Base-by-base conservation (phyloP, 2,113 vertebrate genomes). In the Eidolon helvum region DNA sequence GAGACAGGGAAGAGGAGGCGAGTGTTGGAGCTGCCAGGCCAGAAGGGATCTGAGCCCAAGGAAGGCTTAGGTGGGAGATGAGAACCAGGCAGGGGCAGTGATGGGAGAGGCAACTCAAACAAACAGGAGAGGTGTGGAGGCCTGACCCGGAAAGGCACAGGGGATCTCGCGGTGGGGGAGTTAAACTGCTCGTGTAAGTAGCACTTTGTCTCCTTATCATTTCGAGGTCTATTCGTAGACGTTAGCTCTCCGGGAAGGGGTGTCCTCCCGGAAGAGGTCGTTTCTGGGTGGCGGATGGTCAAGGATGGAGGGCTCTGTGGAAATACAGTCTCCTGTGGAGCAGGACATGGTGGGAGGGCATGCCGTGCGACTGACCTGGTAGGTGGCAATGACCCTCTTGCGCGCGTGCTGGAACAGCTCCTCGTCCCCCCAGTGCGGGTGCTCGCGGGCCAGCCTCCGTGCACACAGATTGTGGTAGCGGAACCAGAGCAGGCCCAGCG, bases 401-500 rank as follows among this genome's bases (percentile, higher is more conserved):
- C 99, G 99, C 59, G 99, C 92, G 2, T 99, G 99, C 97, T 99
- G 99, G 98, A 99, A 99, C 94, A 99, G 97, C 90, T 99, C 98
- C 97, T 99, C 99, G 55, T 99, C 99, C 0, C 99, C 98, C 99
- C 99, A 99, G 53, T 21, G 53, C 4, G 99, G 98, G 80, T 99
- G 97, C 35, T 91, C 0, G 87, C 57, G 26, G 8, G 98, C 98
- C 94, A 99, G 96, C 19, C 7, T 68, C 40, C 83, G 14, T 11
- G 99, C 99, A 10, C 99, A 77, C 68, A 99, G 87, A 98, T 99
- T 99, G 98, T 99, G 99, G 98, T 99, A 99, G 84, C 99, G 99
- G 98, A 99, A 99, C 99, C 99, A 99, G 87, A 99, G 97, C 24
- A 99, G 99, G 93, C 98, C 99, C 94, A 99, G 98, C 10, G 99